Conservation (phyloP, 2,113 vertebrate species). For the Genyomyrus donnyi region DNA sequence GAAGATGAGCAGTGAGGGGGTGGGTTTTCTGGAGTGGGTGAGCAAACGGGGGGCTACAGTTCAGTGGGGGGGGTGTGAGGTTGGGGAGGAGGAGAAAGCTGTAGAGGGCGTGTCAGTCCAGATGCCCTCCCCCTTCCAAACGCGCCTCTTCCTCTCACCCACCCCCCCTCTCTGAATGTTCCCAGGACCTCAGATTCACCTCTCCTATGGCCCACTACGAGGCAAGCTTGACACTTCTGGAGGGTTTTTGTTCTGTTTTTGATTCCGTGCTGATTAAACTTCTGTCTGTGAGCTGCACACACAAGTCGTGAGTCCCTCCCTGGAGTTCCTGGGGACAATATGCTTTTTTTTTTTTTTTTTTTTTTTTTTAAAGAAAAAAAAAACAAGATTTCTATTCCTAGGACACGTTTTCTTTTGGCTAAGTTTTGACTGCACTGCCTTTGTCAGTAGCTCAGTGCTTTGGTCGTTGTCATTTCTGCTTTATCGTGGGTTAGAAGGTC, state of each 20-base stretch:
- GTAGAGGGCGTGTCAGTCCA: conserved; percentile 21
- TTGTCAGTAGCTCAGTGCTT: conserved; percentile 13
- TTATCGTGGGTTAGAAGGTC: conserved; percentile 3
- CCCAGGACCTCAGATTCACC: conserved; percentile 11
- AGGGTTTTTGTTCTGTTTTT: conserved; percentile 51
- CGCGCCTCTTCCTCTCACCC: conserved; percentile 26
- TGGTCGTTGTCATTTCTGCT: conserved; percentile 11
- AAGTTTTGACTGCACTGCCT: background rate
- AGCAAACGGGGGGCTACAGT: conserved; percentile 6
- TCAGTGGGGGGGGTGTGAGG: background rate
- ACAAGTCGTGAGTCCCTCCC: background rate
- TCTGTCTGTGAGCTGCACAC: conserved; percentile 5
- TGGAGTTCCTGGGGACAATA: background rate
- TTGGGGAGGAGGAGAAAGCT: background rate
- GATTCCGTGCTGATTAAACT: conserved; percentile 24
- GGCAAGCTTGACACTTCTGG: conserved; percentile 50
- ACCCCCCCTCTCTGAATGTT: background rate
- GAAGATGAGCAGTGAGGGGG: conserved; percentile 77
- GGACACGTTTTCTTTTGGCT: background rate
- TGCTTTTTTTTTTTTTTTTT: background rate
- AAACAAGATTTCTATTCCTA: conserved; percentile 1
- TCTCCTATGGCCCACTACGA: conserved; percentile 49
- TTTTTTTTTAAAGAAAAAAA: background rate
- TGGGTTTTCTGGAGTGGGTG: conserved; percentile 27
- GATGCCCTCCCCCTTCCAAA: conserved; percentile 37